phyloP scores from a whole-genome alignment of 2,113 vertebrate species.

The Labeo rohita region DNA sequence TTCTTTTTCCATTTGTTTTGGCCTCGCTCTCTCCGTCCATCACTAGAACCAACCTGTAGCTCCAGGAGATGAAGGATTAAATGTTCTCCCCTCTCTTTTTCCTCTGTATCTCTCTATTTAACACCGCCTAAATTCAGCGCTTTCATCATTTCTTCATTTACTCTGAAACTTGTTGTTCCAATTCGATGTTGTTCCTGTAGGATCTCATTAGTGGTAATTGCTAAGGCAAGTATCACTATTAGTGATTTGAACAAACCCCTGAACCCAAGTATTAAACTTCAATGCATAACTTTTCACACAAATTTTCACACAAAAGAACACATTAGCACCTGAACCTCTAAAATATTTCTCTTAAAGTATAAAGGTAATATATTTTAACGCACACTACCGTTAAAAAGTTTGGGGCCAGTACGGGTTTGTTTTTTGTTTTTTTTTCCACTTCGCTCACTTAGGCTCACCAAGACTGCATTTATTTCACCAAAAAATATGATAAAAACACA shows the following conservation, averaged over 20 bases:
- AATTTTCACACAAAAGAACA: too few relatives aligned
- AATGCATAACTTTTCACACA: too few relatives aligned
- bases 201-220: not conserved
- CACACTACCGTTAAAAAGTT: not conserved
- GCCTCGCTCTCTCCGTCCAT: slow-evolving; percentile 33
- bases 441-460: too few relatives aligned
- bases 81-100: not conserved
- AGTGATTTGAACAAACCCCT: not conserved
- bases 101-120: not conserved
- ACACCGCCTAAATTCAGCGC: not conserved
- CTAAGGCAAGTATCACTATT: not conserved
- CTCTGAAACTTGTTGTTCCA: not conserved
- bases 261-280: not conserved
- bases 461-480: not conserved
- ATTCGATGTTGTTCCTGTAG: not conserved
- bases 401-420: not conserved
- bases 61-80: slow-evolving; percentile 43
- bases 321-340: not conserved
- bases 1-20: slow-evolving; percentile 53
- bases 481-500: not conserved
- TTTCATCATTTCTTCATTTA: slow-evolving; percentile 6
- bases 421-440: too few relatives aligned
- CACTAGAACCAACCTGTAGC: slow-evolving; percentile 20
- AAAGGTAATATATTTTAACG: not conserved
- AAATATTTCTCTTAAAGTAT: not conserved